phyloP scores from a whole-genome alignment of 1,140 invertebrate species.

The Panulirus ornatus region DNA sequence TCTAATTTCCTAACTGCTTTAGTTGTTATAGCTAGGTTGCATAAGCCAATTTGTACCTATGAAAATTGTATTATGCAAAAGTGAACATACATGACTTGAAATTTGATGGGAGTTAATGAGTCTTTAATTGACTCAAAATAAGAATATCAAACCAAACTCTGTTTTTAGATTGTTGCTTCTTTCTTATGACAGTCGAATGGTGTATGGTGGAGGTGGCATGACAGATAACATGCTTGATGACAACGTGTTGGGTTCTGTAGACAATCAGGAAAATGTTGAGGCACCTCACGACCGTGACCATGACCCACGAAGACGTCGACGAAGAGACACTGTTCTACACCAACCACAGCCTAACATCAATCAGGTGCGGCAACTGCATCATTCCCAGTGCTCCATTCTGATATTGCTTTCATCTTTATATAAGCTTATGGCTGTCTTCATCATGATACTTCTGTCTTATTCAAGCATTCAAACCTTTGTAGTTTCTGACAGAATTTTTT shows the following conservation, averaged over 20 bases:
- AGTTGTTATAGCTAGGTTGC: too few relatives aligned
- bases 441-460: constrained; percentile 17
- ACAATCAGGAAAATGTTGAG: constrained; percentile 86
- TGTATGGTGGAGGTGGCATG: constrained; percentile 77
- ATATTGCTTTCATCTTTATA: neutral
- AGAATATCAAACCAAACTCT: too few relatives aligned
- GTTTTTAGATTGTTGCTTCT: too few relatives aligned
- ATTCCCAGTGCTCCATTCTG: neutral
- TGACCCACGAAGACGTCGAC: constrained; percentile 65
- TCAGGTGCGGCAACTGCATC: constrained; percentile 44
- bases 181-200: constrained; percentile 78
- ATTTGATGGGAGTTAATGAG: too few relatives aligned
- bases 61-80: too few relatives aligned
- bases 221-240: constrained; percentile 80
- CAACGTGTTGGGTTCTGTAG: constrained; percentile 80
- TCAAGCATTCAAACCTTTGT: constrained; percentile 24
- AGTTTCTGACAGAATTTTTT: neutral
- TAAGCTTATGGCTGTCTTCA: constrained; percentile 18
- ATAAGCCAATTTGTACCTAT: too few relatives aligned
- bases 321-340: constrained; percentile 72
- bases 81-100: too few relatives aligned
- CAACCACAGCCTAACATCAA: constrained; percentile 72
- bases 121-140: too few relatives aligned
- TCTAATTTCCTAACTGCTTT: too few relatives aligned
- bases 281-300: constrained; percentile 82